These are phyloP conservation scores for Charadrius vociferus DNA, from an alignment of 2,113 vertebrate species.

Conservation along the genomic window DNA sequence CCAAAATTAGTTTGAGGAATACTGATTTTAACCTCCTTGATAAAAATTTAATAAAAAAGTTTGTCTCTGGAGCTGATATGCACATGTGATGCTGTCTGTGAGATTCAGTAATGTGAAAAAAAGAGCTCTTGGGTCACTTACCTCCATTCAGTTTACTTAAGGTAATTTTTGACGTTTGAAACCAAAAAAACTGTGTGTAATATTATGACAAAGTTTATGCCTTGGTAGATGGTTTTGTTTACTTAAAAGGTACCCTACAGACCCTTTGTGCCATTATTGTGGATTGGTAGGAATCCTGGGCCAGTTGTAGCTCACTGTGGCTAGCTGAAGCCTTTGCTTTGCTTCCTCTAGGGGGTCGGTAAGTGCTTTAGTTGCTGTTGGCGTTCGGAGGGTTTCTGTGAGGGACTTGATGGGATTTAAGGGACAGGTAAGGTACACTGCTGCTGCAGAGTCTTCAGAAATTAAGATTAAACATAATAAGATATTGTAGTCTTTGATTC, in stretches of 20 bases:
- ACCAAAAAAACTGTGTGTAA: not conserved
- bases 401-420: not conserved
- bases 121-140: not conserved
- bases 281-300: not conserved
- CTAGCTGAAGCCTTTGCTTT: not conserved
- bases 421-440: not conserved
- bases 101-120: not conserved
- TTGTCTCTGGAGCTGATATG: not conserved
- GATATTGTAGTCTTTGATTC: not conserved
- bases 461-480: not conserved
- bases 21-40: not conserved
- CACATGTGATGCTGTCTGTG: not conserved
- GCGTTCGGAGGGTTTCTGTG: not conserved
- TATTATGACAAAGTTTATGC: not conserved
- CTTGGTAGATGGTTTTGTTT: not conserved
- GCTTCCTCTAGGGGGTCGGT: not conserved
- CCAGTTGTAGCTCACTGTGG: not conserved
- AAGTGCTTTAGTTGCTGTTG: not conserved
- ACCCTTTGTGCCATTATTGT: not conserved
- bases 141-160: not conserved
- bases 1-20: not conserved
- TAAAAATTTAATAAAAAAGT: not conserved
- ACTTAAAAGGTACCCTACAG: not conserved
- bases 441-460: not conserved
- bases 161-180: not conserved